Conservation (phyloP, 2,797 vertebrate species). For the Chelonia mydas region DNA sequence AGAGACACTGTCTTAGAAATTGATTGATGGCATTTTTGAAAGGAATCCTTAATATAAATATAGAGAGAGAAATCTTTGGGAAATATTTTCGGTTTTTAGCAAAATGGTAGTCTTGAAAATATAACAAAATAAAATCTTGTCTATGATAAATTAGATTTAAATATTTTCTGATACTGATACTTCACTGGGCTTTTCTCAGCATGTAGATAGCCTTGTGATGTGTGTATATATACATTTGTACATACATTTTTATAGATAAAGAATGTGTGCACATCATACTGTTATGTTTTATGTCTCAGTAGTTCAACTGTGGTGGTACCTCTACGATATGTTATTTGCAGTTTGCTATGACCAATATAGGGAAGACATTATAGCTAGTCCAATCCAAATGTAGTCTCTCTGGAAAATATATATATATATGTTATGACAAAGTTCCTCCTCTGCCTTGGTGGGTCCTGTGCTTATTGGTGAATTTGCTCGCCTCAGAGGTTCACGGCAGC, state of each 20-base stretch:
- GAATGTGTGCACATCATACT: background rate
- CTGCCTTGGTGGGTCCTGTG: too few species aligned
- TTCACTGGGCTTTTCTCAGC: background rate
- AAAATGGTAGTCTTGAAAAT: background rate
- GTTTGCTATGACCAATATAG: background rate
- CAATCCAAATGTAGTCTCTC: background rate
- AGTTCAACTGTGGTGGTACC: background rate
- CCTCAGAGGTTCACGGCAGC: too few species aligned
- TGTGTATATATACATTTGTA: background rate
- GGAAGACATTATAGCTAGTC: background rate
- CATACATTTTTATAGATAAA: background rate
- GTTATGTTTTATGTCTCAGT: background rate
- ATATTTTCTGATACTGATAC: background rate
- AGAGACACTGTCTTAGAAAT: constrained; percentile 25
- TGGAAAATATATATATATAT: too few species aligned
- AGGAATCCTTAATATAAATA: background rate
- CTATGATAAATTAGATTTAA: background rate
- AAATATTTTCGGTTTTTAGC: constrained; percentile 31
- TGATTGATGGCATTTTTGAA: background rate
- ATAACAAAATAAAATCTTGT: background rate
- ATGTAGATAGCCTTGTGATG: background rate
- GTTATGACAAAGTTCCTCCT: too few species aligned
- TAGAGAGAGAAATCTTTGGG: background rate
- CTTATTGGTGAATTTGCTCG: too few species aligned
- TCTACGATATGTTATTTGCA: background rate